These are phyloP conservation scores for Drosophila obscura DNA, from an alignment of 1,140 invertebrate genomes.

Conservation along the genomic window DNA sequence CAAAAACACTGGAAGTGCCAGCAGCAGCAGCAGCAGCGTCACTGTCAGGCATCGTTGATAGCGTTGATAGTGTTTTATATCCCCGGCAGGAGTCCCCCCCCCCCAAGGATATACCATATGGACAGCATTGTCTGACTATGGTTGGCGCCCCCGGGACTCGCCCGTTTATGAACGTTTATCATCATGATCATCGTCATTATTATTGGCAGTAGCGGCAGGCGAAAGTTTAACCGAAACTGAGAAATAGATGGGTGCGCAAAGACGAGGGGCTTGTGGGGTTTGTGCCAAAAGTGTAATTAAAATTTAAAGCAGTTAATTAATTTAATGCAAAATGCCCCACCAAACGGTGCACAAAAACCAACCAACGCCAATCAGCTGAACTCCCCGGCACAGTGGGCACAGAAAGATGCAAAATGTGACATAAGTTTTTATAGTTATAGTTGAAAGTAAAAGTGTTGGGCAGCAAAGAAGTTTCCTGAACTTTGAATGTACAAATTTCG, in stretches of 20 bases:
- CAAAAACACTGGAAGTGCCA: constrained; percentile 30
- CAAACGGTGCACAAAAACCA: constrained; percentile 46
- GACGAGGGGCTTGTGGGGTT: constrained; percentile 33
- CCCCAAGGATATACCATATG: constrained; percentile 44
- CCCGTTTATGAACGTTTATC: constrained; percentile 49
- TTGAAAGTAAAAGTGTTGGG: no score
- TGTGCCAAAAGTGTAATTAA: constrained; percentile 69
- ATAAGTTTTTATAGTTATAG: no score
- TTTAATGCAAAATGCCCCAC: constrained; percentile 55
- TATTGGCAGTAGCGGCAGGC: constrained; percentile 20
- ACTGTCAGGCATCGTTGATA: constrained; percentile 23
- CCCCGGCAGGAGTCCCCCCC: constrained; percentile 31
- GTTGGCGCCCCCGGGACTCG: constrained; percentile 34
- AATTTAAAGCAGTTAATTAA: constrained; percentile 76
- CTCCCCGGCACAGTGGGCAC: constrained; percentile 37
- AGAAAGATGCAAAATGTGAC: no score
- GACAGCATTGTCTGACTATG: constrained; percentile 15
- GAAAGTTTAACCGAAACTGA: constrained; percentile 38
- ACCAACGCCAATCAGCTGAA: constrained; percentile 12
- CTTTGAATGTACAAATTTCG: no score
- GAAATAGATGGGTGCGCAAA: constrained; percentile 28
- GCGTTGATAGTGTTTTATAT: constrained; percentile 14
- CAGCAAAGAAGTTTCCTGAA: no score
- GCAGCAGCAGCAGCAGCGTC: background rate
- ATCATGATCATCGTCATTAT: constrained; percentile 21